Evolutionary conservation across 2,113 vertebrate species (phyloP), one percentile per base, ranked within the genome.

Genomic region (Formicarius rufipectus): DNA sequence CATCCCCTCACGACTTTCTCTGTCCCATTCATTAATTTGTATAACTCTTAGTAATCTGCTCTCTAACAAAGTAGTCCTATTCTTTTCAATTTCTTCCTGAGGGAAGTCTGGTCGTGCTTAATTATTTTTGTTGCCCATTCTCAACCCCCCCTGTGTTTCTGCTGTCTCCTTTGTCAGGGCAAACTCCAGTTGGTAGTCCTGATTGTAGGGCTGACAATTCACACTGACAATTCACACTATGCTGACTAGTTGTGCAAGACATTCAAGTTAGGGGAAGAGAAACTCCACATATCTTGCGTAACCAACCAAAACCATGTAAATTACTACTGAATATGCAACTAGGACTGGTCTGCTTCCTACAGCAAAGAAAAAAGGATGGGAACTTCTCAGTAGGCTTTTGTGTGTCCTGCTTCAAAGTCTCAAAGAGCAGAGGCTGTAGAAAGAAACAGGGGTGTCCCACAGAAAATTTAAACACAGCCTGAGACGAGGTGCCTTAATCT

Each of bases 241-340:
- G 85, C 73, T 82, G 93, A 87, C 94, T 96, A 84, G 95, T 97
- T 93, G 92, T 89, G 92, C 91, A 94, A 96, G 96, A 95, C 82
- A 93, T 92, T 95, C 92, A 83, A 96, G 94, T 94, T 76, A 87
- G 73, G 67, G 93, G 94, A 97, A 95, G 81, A 96, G 94, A 96
- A 95, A 94, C 92, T 94, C 83, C 69, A 84, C 82, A 60, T 78
- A 96, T 96, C 95, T 97, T 96, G 91, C 94, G 93, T 87, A 97
- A 96, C 94, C 84, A 96, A 89, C 81, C 89, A 96, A 97, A 96
- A 60, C 69, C 95, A 97, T 97, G 95, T 72, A 97, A 97, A 97
- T 96, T 96, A 96, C 94, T 95, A 94, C 89, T 95, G 94, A 94
- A 97, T 97, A 96, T 97, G 96, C 93, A 97, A 91, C 91, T 79